Evolutionary conservation across 2,113 vertebrate genomes (phyloP).

Genomic region (Tragelaphus buxtoni): DNA sequence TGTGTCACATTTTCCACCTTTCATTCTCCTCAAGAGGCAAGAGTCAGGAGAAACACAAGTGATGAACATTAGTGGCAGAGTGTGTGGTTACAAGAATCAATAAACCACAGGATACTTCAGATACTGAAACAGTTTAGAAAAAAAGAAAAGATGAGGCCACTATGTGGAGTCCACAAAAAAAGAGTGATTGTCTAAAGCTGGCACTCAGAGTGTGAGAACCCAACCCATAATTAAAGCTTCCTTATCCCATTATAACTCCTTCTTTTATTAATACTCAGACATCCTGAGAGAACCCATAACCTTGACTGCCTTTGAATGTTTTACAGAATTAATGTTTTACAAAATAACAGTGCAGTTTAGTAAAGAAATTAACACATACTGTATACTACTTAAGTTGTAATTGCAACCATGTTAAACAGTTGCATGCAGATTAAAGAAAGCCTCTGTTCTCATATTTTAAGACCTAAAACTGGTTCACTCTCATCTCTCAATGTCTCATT

Average conservation of each 20-base stretch:
- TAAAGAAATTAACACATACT: conserved; percentile 39
- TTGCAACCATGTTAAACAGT: conserved; percentile 16
- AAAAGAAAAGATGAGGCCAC: not conserved
- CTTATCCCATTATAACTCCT: not conserved
- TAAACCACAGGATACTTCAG: conserved; percentile 74
- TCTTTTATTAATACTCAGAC: not conserved
- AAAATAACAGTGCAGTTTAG: conserved; percentile 25
- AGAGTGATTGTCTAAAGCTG: conserved; percentile 11
- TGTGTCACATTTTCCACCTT: conserved; percentile 65
- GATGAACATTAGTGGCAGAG: conserved; percentile 62
- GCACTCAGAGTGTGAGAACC: not conserved
- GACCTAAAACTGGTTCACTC: not conserved
- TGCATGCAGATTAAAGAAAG: conserved; percentile 25
- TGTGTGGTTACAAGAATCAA: conserved; percentile 67
- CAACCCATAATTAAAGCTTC: conserved; percentile 38
- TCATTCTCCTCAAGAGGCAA: conserved; percentile 55
- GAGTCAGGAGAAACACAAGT: conserved; percentile 63
- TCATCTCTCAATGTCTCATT: not conserved
- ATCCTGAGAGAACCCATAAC: conserved; percentile 21
- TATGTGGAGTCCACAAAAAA: not conserved
- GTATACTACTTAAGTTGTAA: conserved; percentile 18
- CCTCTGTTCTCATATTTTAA: conserved; percentile 24
- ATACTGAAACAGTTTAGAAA: conserved; percentile 69
- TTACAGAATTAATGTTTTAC: conserved; percentile 39
- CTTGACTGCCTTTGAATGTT: conserved; percentile 23